A percentile compares a stretch with the other conserved stretches of the same genome.
phyloP scores from a whole-genome alignment of 2,888 invertebrate genomes.

The Phorcus lineatus region DNA sequence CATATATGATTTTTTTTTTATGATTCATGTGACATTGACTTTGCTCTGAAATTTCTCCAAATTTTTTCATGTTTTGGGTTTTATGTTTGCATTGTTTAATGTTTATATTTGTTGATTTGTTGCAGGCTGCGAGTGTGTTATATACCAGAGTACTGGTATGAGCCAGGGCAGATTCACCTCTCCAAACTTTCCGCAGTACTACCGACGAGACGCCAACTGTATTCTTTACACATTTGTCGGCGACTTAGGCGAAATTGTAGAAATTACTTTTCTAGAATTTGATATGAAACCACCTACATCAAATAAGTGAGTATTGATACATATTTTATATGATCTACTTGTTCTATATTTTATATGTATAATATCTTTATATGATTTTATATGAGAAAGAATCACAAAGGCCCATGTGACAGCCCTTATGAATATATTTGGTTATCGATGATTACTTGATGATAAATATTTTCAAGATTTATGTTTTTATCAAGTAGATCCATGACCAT shows the following conservation, averaged over 20 bases:
- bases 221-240: constrained; percentile 90
- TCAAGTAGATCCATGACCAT: too few relatives aligned
- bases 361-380: too few relatives aligned
- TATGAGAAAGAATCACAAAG: too few relatives aligned
- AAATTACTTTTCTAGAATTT: constrained; percentile 87
- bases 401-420: too few relatives aligned
- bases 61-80: neutral
- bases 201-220: constrained; percentile 85
- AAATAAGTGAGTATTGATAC: constrained; percentile 7
- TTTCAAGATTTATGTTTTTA: too few relatives aligned
- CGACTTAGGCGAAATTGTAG: constrained; percentile 86
- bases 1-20: too few relatives aligned
- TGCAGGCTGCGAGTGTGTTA: constrained; percentile 89
- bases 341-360: neutral
- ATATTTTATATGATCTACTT: neutral
- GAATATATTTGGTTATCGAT: too few relatives aligned
- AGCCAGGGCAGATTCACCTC: constrained; percentile 86
- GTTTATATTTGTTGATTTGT: constrained; percentile 43
- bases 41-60: too few relatives aligned
- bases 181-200: constrained; percentile 87
- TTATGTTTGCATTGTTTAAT: neutral
- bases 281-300: constrained; percentile 81
- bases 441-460: too few relatives aligned
- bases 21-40: too few relatives aligned
- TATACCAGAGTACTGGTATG: constrained; percentile 87